phyloP scores from a whole-genome alignment of 2,888 invertebrate genomes.

The Archips xylosteana region DNA sequence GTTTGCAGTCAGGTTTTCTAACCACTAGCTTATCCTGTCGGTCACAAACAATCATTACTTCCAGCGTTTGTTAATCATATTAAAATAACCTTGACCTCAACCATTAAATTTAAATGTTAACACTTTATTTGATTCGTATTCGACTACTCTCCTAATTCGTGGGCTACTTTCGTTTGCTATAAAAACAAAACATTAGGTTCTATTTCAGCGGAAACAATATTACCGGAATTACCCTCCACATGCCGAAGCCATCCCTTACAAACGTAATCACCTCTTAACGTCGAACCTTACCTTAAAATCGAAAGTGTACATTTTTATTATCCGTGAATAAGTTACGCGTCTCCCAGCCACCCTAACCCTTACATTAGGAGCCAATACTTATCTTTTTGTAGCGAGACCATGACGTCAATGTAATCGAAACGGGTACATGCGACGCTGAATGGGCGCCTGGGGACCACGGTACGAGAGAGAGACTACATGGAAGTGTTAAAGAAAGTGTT shows the following conservation, averaged over 20 bases:
- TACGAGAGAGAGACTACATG: constrained; percentile 30
- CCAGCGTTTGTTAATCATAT: too few species aligned
- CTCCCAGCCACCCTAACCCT: constrained; percentile 63
- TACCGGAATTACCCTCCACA: constrained; percentile 15
- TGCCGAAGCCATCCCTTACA: constrained; percentile 25
- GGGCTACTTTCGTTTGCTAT: neutral
- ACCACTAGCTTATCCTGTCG: too few species aligned
- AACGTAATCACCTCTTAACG: constrained; percentile 41
- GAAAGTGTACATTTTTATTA: constrained; percentile 50
- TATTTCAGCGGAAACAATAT: constrained; percentile 16
- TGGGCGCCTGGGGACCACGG: constrained; percentile 61
- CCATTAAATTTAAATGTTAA: too few species aligned
- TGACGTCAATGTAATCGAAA: constrained; percentile 77
- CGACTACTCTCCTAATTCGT: neutral
- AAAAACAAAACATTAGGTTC: constrained; percentile 5
- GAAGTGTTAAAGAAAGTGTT: constrained; percentile 15
- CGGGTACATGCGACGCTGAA: constrained; percentile 64
- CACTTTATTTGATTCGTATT: neutral
- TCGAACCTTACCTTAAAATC: constrained; percentile 37
- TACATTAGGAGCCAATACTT: constrained; percentile 73
- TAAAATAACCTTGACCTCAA: too few species aligned
- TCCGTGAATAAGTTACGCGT: constrained; percentile 52
- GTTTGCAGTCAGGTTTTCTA: too few species aligned
- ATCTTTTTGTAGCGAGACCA: constrained; percentile 68
- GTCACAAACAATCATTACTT: too few species aligned